Evolutionary conservation across 2,113 vertebrate species (phyloP).

Genomic region (Sphyrna mokarran): DNA sequence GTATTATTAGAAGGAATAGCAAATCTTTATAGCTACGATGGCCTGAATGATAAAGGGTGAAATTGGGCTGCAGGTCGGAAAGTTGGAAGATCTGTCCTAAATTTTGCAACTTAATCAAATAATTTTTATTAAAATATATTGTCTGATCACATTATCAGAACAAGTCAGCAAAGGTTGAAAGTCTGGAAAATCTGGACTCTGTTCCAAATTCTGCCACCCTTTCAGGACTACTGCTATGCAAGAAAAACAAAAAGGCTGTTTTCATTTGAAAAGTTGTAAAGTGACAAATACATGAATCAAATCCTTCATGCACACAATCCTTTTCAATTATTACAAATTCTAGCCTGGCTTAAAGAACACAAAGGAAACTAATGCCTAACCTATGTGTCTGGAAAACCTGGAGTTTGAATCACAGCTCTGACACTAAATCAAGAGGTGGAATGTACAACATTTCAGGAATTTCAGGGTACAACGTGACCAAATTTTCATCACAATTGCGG

Average conservation of each 20-base stretch:
- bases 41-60: not conserved
- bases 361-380: not conserved
- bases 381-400: not conserved
- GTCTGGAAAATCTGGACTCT: not conserved
- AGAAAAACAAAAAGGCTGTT: too few species aligned
- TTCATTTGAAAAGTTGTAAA: not conserved
- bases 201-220: not conserved
- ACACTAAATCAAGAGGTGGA: not conserved
- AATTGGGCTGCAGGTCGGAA: not conserved
- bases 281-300: not conserved
- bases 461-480: not conserved
- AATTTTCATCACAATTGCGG: not conserved
- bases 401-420: not conserved
- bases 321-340: not conserved
- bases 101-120: not conserved
- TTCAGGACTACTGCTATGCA: not conserved
- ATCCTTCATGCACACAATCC: not conserved
- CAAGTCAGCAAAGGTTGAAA: not conserved
- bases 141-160: not conserved
- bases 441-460: conserved; percentile 10
- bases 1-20: not conserved
- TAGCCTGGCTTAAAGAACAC: not conserved
- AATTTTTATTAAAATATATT: not conserved
- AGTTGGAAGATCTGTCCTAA: not conserved
- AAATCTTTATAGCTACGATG: not conserved